Evolutionary conservation across 2,113 vertebrate genomes (phyloP).

Genomic region (Arvicanthis niloticus): DNA sequence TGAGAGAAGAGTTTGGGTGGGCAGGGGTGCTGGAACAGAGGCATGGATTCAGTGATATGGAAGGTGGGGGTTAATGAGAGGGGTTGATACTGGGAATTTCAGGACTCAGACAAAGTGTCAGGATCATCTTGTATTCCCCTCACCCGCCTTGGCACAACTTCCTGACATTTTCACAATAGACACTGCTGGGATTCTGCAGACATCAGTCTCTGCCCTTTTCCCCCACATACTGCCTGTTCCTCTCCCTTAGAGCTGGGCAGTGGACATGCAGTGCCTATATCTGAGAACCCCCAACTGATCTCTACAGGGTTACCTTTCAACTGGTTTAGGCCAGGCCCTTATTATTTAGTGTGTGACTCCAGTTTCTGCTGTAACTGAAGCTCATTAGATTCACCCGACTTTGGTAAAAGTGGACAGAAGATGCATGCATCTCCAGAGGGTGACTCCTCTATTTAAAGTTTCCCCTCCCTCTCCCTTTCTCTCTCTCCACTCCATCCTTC

Average conservation of each 20-base stretch:
- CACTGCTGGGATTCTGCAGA: slow-evolving; percentile 54
- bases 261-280: background rate
- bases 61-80: background rate
- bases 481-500: background rate
- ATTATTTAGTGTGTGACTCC: background rate
- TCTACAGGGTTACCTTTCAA: background rate
- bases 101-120: slow-evolving; percentile 9
- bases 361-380: background rate
- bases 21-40: background rate
- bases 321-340: background rate
- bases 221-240: background rate
- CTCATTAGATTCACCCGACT: background rate
- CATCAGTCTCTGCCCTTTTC: background rate
- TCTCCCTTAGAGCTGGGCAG: slow-evolving; percentile 43
- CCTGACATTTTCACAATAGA: slow-evolving; percentile 59
- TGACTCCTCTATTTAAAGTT: background rate
- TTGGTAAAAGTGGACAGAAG: background rate
- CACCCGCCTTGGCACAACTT: slow-evolving; percentile 45
- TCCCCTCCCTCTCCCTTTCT: too few relatives aligned
- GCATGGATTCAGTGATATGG: background rate
- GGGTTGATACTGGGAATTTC: background rate
- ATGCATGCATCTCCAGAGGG: background rate
- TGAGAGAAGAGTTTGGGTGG: background rate
- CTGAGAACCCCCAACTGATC: background rate
- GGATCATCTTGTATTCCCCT: slow-evolving; percentile 27